Conservation (phyloP, 2,113 vertebrate genomes). For the Lamprologus sp. region DNA sequence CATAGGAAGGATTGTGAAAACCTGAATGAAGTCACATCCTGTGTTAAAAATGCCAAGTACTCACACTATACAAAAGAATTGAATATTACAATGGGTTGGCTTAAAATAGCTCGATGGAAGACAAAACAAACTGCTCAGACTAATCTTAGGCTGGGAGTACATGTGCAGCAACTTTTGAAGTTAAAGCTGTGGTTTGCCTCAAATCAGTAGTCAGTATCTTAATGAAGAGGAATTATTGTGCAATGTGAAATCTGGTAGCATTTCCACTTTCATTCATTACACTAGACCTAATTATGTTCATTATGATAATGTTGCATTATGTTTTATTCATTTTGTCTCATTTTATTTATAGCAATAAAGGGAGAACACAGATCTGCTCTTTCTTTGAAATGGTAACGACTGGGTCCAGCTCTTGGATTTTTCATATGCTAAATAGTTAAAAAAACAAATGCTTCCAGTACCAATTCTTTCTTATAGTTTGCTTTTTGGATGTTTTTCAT, state of each 20-base stretch:
- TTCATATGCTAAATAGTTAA: not conserved
- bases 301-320: constrained; percentile 12
- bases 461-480: not conserved
- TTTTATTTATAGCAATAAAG: not conserved
- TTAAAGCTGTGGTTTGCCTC: not conserved
- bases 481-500: not conserved
- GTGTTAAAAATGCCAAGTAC: not conserved
- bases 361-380: not conserved
- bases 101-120: constrained; percentile 4
- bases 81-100: not conserved
- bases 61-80: not conserved
- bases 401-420: not conserved
- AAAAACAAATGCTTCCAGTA: not conserved
- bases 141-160: not conserved
- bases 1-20: constrained; percentile 1
- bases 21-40: constrained; percentile 37
- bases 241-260: not conserved
- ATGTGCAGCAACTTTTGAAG: not conserved
- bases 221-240: not conserved
- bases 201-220: not conserved
- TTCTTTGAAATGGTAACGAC: constrained; percentile 3
- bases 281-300: not conserved
- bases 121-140: not conserved
- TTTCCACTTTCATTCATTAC: not conserved
- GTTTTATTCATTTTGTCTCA: not conserved